Conservation (phyloP, 2,888 invertebrate species). For the Watsonalla cultraria region DNA sequence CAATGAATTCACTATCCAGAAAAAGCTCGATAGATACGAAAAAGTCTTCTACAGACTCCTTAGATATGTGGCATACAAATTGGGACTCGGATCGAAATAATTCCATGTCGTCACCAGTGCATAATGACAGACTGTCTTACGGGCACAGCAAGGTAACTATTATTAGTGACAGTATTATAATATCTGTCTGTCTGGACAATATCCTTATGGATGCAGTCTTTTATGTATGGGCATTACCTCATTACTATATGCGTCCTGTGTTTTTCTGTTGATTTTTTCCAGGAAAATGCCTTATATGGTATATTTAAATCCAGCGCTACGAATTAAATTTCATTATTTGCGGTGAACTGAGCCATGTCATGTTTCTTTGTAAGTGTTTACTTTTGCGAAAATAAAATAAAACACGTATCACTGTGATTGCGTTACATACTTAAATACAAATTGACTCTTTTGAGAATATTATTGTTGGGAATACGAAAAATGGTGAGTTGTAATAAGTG, state of each 20-base stretch:
- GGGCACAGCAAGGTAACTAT: constrained; percentile 63
- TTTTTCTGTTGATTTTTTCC: neutral
- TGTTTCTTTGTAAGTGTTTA: neutral
- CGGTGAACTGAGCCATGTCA: neutral
- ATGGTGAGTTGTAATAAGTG: too few species aligned
- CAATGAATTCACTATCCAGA: constrained; percentile 62
- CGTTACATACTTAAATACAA: neutral
- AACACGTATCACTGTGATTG: neutral
- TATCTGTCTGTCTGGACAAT: constrained; percentile 14
- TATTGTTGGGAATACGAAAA: too few species aligned
- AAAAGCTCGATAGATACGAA: constrained; percentile 73
- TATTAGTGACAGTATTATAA: constrained; percentile 21
- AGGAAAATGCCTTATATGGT: neutral
- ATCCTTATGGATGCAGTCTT: constrained; percentile 9
- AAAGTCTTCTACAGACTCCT: constrained; percentile 83
- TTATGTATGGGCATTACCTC: constrained; percentile 5
- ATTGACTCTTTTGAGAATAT: too few species aligned
- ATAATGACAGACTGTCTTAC: constrained; percentile 73
- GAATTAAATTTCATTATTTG: neutral
- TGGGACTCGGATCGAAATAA: constrained; percentile 84
- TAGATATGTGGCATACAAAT: constrained; percentile 83
- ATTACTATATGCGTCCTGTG: neutral
- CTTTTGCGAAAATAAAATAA: neutral
- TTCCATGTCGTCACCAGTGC: constrained; percentile 78
- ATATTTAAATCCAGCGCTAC: neutral